A percentile compares a stretch with the other conserved stretches of the same genome.
Conservation (phyloP, 2,888 invertebrate genomes). For the Crepidodera aurea region DNA sequence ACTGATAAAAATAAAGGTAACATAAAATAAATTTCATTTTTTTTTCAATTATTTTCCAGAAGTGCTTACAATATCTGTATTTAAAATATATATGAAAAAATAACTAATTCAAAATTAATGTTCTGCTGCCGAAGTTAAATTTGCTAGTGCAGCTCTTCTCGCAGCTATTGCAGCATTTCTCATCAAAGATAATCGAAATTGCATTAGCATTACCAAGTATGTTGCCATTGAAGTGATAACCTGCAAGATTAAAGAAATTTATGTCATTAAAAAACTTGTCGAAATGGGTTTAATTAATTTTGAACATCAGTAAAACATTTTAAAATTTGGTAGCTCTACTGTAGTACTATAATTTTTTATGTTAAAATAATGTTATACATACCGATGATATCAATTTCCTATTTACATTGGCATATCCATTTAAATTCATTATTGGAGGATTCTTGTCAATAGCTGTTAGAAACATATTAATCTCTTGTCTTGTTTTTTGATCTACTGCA, state of each 20-base stretch:
- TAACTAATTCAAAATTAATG: no score
- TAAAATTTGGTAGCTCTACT: not conserved
- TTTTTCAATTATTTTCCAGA: no score
- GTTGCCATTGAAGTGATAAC: constrained; percentile 77
- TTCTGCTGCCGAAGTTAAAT: constrained; percentile 24
- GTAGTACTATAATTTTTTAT: not conserved
- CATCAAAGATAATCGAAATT: constrained; percentile 73
- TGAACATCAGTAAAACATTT: no score
- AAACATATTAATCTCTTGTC: constrained; percentile 78
- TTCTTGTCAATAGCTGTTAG: constrained; percentile 77
- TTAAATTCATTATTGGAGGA: constrained; percentile 79
- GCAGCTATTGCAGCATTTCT: constrained; percentile 64
- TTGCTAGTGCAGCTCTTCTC: constrained; percentile 44
- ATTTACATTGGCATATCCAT: constrained; percentile 77
- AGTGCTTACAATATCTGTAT: no score
- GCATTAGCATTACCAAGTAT: constrained; percentile 76
- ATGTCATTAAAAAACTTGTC: no score
- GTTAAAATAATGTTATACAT: constrained; percentile 50
- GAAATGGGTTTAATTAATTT: no score
- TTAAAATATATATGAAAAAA: no score
- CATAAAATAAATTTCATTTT: no score
- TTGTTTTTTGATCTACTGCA: constrained; percentile 70
- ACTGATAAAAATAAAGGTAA: no score
- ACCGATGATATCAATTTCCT: constrained; percentile 74
- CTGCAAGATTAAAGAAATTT: constrained; percentile 57